phyloP scores from a whole-genome alignment of 2,797 vertebrate genomes.

The Mormyrops attenuatus region DNA sequence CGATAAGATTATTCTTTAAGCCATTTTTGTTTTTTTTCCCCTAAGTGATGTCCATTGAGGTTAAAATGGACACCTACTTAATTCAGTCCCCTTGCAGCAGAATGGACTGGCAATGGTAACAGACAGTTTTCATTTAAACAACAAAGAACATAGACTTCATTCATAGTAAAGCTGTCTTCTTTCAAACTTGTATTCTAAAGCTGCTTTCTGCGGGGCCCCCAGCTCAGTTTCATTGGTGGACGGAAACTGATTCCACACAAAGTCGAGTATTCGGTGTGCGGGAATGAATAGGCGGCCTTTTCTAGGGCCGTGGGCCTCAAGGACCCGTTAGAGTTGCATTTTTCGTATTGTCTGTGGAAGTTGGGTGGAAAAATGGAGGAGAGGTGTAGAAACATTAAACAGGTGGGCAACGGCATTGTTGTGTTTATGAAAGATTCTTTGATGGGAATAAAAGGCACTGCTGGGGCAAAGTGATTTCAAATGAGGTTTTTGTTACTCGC shows the following conservation, averaged over 20 bases:
- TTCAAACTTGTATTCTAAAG: constrained; percentile 80
- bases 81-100: constrained; percentile 73
- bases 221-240: constrained; percentile 70
- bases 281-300: constrained; percentile 75
- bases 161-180: constrained; percentile 96
- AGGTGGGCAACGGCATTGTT: constrained; percentile 71
- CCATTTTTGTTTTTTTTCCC: constrained; percentile 69
- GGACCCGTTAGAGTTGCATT: constrained; percentile 87
- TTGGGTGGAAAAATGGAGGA: constrained; percentile 75
- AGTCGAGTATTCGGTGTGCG: constrained; percentile 75
- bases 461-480: constrained; percentile 62
- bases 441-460: constrained; percentile 60
- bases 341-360: constrained; percentile 70
- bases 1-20: constrained; percentile 63
- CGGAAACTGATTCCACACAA: constrained; percentile 74
- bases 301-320: constrained; percentile 63
- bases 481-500: constrained; percentile 62
- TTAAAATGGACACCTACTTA: constrained; percentile 82
- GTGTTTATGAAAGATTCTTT: constrained; percentile 74
- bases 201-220: constrained; percentile 73
- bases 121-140: constrained; percentile 96
- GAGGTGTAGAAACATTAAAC: constrained; percentile 82
- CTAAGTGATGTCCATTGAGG: constrained; percentile 76
- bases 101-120: constrained; percentile 77
- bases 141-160: constrained; percentile 93